These are phyloP conservation scores for Phania funesta DNA, from an alignment of 2,888 invertebrate species.

Conservation along the genomic window DNA sequence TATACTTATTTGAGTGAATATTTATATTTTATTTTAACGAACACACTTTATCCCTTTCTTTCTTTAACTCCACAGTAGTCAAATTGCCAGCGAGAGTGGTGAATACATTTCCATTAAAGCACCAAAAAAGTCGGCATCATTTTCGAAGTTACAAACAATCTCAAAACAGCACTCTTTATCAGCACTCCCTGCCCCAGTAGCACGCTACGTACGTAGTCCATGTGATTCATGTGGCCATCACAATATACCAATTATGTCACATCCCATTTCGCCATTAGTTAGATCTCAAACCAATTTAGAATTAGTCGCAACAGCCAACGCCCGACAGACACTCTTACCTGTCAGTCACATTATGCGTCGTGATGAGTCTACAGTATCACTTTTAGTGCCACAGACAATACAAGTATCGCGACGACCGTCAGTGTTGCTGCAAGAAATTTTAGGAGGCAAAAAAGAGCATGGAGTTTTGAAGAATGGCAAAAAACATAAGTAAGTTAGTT, in stretches of 20 bases:
- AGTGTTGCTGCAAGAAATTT: slow-evolving; percentile 78
- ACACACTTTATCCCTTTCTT: no score
- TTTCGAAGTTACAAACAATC: slow-evolving; percentile 67
- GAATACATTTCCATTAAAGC: slow-evolving; percentile 71
- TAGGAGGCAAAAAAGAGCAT: slow-evolving; percentile 73
- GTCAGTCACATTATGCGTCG: slow-evolving; percentile 70
- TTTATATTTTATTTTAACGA: no score
- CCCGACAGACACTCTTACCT: slow-evolving; percentile 73
- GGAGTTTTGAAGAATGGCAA: slow-evolving; percentile 70
- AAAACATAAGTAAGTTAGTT: slow-evolving; percentile 74
- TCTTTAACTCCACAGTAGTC: slow-evolving; percentile 66
- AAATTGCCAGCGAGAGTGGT: slow-evolving; percentile 69
- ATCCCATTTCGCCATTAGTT: slow-evolving; percentile 77
- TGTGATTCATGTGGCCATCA: slow-evolving; percentile 78
- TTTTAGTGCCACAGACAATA: slow-evolving; percentile 73
- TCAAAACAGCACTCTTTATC: slow-evolving; percentile 30
- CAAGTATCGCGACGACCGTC: slow-evolving; percentile 79
- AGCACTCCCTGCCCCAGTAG: slow-evolving; percentile 32
- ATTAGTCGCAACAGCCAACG: slow-evolving; percentile 72
- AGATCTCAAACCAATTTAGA: slow-evolving; percentile 78
- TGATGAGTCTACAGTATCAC: slow-evolving; percentile 73
- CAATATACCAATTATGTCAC: slow-evolving; percentile 77
- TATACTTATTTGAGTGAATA: no score
- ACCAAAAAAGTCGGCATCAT: slow-evolving; percentile 74
- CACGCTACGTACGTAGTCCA: slow-evolving; percentile 70